Evolutionary conservation across 2,797 vertebrate genomes (phyloP).

Genomic region (Pantherophis vulpinus): DNA sequence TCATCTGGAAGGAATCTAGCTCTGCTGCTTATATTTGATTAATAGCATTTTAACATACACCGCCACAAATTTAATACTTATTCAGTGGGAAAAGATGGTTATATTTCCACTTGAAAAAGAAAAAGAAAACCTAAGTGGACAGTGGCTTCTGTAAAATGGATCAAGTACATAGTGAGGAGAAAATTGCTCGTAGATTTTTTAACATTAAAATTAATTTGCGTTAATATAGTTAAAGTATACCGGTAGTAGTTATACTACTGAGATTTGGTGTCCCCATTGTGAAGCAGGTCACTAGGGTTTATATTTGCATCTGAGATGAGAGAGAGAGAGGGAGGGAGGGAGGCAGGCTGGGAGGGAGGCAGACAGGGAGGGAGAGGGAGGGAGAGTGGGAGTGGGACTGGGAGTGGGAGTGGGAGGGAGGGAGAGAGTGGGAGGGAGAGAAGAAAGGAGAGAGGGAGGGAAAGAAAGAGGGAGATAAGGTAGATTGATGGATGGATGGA

Average conservation of each 20-base stretch:
- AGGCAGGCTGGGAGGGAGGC: too few species aligned
- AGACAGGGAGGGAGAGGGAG: not conserved
- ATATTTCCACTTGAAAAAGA: constrained; percentile 31
- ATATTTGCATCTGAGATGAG: not conserved
- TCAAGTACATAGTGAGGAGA: constrained; percentile 8
- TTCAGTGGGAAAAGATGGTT: constrained; percentile 28
- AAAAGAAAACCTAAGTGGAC: not conserved
- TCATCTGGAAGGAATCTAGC: constrained; percentile 61
- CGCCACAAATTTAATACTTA: constrained; percentile 43
- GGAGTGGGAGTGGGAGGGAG: too few species aligned
- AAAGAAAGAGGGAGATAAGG: too few species aligned
- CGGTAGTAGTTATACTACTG: not conserved
- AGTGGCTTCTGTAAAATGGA: constrained; percentile 17
- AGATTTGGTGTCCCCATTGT: not conserved
- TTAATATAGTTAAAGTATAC: constrained; percentile 26
- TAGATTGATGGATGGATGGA: too few species aligned
- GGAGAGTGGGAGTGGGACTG: not conserved
- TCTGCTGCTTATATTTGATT: constrained; percentile 37
- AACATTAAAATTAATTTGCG: not conserved
- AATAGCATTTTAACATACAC: constrained; percentile 40
- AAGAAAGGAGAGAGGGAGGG: not conserved
- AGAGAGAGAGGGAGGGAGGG: too few species aligned
- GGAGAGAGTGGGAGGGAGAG: too few species aligned
- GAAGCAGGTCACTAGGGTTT: not conserved
- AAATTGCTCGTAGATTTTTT: constrained; percentile 4